Percentiles rank a stretch among this genome's conserved stretches.
Evolutionary conservation across 2,797 vertebrate genomes (phyloP).

Genomic region (Ctenopoma multispine): DNA sequence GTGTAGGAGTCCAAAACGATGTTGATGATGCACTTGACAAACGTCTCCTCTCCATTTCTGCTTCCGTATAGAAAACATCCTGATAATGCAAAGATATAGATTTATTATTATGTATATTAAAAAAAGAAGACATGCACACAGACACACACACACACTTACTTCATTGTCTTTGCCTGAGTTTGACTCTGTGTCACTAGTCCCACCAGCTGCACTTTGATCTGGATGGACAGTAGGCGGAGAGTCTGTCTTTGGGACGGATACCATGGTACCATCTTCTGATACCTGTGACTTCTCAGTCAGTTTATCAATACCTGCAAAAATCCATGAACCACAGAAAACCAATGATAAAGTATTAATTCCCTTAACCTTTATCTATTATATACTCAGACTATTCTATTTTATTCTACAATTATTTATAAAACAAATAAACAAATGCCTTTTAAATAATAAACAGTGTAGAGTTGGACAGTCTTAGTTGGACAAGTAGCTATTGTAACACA

Average conservation of each 20-base stretch:
- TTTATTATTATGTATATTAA: not conserved
- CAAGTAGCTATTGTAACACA: not conserved
- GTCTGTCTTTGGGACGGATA: constrained; percentile 86
- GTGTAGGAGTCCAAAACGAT: constrained; percentile 90
- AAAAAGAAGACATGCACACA: not conserved
- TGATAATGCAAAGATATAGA: constrained; percentile 57
- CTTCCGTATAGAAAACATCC: constrained; percentile 89
- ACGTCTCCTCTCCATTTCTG: constrained; percentile 87
- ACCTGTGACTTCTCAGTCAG: constrained; percentile 98
- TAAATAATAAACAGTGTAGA: too few relatives aligned
- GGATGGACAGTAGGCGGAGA: constrained; percentile 60
- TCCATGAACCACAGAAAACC: not conserved
- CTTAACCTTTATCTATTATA: too few relatives aligned
- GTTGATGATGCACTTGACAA: constrained; percentile 87
- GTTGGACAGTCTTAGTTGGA: not conserved
- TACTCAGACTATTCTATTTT: too few relatives aligned
- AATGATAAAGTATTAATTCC: too few relatives aligned
- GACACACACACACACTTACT: constrained; percentile 61
- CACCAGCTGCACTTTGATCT: constrained; percentile 75
- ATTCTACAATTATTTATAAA: too few relatives aligned
- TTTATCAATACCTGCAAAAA: constrained; percentile 91
- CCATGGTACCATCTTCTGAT: constrained; percentile 96
- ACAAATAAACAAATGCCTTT: too few relatives aligned
- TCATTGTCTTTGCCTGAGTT: constrained; percentile 85
- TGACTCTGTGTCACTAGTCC: constrained; percentile 85